Base-by-base conservation (phyloP, 2,113 vertebrate species). In the Sinocyclocheilus grahami region DNA sequence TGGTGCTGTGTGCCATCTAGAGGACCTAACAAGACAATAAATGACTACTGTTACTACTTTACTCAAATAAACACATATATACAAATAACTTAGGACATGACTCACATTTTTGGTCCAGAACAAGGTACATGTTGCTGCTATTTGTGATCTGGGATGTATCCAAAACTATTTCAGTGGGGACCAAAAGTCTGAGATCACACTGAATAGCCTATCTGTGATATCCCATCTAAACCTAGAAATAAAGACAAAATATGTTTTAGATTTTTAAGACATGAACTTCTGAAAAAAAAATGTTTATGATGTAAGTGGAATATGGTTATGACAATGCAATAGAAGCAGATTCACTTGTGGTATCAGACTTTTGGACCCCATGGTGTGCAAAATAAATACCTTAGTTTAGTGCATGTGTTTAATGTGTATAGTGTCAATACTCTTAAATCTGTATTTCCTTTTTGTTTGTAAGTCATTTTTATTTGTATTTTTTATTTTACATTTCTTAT, bases 21-120 rank as follows among this genome's bases (percentile, higher is more conserved):
- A 89, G 88, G 90, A 91, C 90, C 91, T 86, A 88, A 87, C 90
- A 3, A 37, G 0, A 72, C 75, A 55, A 33, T 22, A 18, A 4
- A 11, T 30, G 1, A 18, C 22, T 13, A 16, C 27, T 53, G 7
- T 55, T 60, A 60, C 20, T n/a, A n/a, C 20, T 58, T 60, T n/a
- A n/a, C 20, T 60, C 10, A 60, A 58, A 60, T 8, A 58, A 9
- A 60, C 58, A 60, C 7, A 3, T 60, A 3, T 9, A n/a, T n/a
- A 10, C 58, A n/a, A 60, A 60, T n/a, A 58, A 20, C 55, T 55
- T 30, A 69, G 24, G 8, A 63, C 3, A 63, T 24, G 10, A 12
- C 60, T 62, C 60, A 62, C 65, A 42, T 39, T 74, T 72, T n/a
- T 39, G 3, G 16, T 20, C 20, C 16, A 1, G 3, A 39, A 39